phyloP scores from a whole-genome alignment of 2,888 invertebrate genomes.

The Athalia circularis region DNA sequence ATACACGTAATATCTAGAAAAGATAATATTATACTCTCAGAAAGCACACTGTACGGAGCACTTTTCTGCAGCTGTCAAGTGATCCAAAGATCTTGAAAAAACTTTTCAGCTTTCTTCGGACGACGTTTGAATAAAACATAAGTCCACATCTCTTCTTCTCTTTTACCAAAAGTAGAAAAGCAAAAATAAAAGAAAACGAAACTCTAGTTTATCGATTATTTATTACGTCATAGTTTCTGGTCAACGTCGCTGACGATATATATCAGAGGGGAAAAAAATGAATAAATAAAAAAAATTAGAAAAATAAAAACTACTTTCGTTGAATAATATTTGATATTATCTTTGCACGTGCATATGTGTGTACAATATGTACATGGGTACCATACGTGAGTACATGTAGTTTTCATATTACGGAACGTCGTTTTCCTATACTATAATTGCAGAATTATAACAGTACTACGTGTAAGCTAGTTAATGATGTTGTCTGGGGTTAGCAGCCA shows the following conservation, averaged over 20 bases:
- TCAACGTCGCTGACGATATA: not conserved
- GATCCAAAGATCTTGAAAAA: conserved; percentile 28
- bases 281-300: not conserved
- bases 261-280: conserved; percentile 10
- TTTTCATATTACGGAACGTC: not conserved
- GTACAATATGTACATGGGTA: too few relatives aligned
- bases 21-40: conserved; percentile 24
- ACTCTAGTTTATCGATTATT: conserved; percentile 29
- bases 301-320: not conserved
- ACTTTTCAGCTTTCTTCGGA: conserved; percentile 10
- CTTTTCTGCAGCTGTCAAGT: conserved; percentile 33
- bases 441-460: conserved; percentile 13
- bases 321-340: not conserved
- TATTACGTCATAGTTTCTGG: conserved; percentile 4
- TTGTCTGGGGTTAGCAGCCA: conserved; percentile 21
- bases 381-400: not conserved
- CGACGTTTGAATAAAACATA: conserved; percentile 30
- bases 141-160: not conserved
- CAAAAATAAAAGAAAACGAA: not conserved
- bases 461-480: not conserved
- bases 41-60: conserved; percentile 1
- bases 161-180: not conserved
- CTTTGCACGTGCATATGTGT: not conserved
- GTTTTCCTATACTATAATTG: conserved; percentile 11
- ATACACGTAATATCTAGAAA: conserved; percentile 6